Base-by-base conservation (phyloP, 2,888 invertebrate species). In the Amblyjoppa fuscipennis region DNA sequence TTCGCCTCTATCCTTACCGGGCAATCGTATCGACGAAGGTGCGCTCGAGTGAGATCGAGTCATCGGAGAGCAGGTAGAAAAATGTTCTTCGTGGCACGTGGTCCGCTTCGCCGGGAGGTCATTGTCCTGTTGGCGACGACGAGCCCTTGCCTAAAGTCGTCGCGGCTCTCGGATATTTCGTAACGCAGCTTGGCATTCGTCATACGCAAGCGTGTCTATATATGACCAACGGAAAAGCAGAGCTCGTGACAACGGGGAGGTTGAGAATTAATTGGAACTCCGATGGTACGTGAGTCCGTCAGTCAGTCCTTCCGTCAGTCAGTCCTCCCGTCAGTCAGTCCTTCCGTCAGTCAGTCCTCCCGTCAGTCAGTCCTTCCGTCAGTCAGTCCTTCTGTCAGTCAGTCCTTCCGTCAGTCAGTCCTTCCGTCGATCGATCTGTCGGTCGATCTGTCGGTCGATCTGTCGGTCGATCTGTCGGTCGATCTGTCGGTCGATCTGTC, bases 101-200 rank as follows among this genome's bases (percentile, higher is more conserved):
- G 34, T 66, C 73, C 28, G 70, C 25, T 88, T 89, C 90, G 91
- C 92, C 91, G 90, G 90, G 87, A 84, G 92, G 92, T 92, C 92
- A 91, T 90, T 88, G 92, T 86, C 91, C 92, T 90, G 49, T 7
- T 28, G 41, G 25, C 84, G 41, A 41, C 84, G 86, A 86, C 89
- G 87, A 89, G 89, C 88, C 89, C 90, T 89, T 89, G 87, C 89
- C 90, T 88, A 89, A 90, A 90, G 88, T 87, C 82, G 84, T 84
- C 87, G 85, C 86, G 87, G 7, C 45, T 49, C 84, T 82, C 80
- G 85, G 84, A 82, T 79, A 85, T 89, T 89, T 88, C 87, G 85
- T 84, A 88, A 79, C 53, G 20, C 68, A 69, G 20, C 25, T 5
- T 61, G 45, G 16, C 5, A 49, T 11, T 70, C 41, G 71, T 31